phyloP scores from a whole-genome alignment of 2,888 invertebrate species.

The Dryocosmus kuriphilus region DNA sequence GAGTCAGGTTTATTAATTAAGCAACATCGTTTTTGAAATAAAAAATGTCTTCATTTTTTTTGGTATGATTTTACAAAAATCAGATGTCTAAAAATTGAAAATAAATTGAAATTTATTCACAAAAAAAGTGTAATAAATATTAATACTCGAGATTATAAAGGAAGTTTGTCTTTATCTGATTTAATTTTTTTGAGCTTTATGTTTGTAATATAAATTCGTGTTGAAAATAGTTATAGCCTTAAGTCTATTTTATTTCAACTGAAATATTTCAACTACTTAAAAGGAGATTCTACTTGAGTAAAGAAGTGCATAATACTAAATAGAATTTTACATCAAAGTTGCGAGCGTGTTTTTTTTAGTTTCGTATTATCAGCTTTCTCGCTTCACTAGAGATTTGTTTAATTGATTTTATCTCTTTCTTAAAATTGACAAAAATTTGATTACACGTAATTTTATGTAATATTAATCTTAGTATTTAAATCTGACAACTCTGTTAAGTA shows the following conservation, averaged over 20 bases:
- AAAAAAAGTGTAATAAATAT: no score
- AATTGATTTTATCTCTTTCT: background rate
- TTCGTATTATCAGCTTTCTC: background rate
- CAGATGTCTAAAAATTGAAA: no score
- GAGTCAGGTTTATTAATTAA: background rate
- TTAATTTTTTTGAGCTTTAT: background rate
- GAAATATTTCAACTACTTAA: background rate
- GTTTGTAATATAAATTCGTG: background rate
- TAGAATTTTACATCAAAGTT: background rate
- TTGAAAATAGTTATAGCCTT: background rate
- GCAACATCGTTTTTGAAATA: no score
- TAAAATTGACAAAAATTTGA: background rate
- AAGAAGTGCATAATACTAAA: no score
- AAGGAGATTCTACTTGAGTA: background rate
- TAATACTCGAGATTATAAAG: no score
- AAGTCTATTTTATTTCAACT: background rate
- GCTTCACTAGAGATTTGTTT: background rate
- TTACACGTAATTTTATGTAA: background rate
- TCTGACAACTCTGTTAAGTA: background rate
- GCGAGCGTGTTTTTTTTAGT: background rate
- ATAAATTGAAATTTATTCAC: no score
- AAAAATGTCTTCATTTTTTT: no score
- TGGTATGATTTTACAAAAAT: no score
- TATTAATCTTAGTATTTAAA: background rate
- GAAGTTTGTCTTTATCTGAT: background rate